Evolutionary conservation across 2,113 vertebrate genomes (phyloP), one percentile per base, ranked within the genome.

Genomic region (Callionymus lyra): DNA sequence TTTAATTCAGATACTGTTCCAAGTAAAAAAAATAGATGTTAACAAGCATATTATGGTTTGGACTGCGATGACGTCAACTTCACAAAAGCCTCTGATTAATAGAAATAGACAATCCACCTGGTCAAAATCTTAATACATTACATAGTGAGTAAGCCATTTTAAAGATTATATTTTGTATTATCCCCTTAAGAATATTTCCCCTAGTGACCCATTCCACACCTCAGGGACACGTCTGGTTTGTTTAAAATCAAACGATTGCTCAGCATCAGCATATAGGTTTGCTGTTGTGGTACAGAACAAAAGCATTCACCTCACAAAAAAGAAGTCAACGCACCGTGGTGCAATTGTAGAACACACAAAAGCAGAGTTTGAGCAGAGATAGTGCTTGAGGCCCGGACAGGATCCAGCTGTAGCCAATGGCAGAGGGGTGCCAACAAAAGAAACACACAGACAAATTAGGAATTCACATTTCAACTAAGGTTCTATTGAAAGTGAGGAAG

Each of bases 221-320:
- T 44, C 9, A 27, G 19, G 44, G 17, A 19, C 56, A 54, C 51
- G 37, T 43, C 47, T 41, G n/a, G 4, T 37, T 41, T 19, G 34
- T 59, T n/a, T 44, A 54, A 40, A 38, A 53, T 47, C 37, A 41
- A 12, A 41, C 31, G 50, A 37, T 50, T 8, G 37, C 47, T 38
- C 6, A 21, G 53, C 46, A 50, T 61, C 55, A 52, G 40, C 27
- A 38, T 57, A 66, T 55, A 31, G 47, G 65, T 58, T 73, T 56
- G 68, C 38, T 36, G 31, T 60, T 36, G 44, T 37, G 58, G 47
- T n/a, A 45, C 34, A 34, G 36, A 69, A 63, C 41, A 68, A 55
- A 61, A 55, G 59, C 58, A 49, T 42, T 47, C 45, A 33, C 14
- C 34, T 12, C 71, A 75, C 64, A 79, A 76, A 62, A 51, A 56